phyloP scores from a whole-genome alignment of 64 coral and sea anemone genomes.

The Actinia tenebrosa region DNA sequence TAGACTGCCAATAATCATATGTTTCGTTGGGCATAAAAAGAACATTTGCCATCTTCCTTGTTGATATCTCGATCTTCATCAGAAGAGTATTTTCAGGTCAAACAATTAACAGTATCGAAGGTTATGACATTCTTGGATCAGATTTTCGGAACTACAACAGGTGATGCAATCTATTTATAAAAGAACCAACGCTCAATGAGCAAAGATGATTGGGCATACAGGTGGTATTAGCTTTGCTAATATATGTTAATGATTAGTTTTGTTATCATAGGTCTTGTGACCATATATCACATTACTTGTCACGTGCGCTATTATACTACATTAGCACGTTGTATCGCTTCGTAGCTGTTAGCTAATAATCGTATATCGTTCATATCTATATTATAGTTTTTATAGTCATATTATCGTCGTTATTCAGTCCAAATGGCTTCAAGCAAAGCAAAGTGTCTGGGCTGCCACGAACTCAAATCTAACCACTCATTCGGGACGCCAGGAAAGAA shows the following conservation, averaged over 20 bases:
- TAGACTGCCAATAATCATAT: too few species aligned
- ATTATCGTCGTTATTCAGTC: not conserved
- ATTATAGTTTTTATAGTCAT: not conserved
- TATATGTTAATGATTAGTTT: constrained; percentile 5
- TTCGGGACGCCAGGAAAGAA: not conserved
- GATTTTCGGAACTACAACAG: too few species aligned
- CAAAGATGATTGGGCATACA: too few species aligned
- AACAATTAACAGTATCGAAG: too few species aligned
- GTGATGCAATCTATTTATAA: too few species aligned
- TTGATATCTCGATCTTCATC: too few species aligned
- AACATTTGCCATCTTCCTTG: too few species aligned
- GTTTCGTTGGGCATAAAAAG: too few species aligned
- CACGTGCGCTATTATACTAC: not conserved
- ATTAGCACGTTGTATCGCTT: not conserved
- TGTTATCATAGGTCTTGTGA: not conserved
- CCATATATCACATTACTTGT: not conserved
- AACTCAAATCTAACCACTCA: not conserved
- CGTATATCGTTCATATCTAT: not conserved
- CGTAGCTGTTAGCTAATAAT: not conserved
- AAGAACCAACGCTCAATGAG: too few species aligned
- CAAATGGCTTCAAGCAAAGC: not conserved
- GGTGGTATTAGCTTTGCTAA: constrained; percentile 10
- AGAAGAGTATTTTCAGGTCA: too few species aligned
- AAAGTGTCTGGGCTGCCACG: not conserved
- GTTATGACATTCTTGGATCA: too few species aligned